These are phyloP conservation scores for Epiblema foenella DNA, from an alignment of 2,888 invertebrate genomes.

Conservation along the genomic window DNA sequence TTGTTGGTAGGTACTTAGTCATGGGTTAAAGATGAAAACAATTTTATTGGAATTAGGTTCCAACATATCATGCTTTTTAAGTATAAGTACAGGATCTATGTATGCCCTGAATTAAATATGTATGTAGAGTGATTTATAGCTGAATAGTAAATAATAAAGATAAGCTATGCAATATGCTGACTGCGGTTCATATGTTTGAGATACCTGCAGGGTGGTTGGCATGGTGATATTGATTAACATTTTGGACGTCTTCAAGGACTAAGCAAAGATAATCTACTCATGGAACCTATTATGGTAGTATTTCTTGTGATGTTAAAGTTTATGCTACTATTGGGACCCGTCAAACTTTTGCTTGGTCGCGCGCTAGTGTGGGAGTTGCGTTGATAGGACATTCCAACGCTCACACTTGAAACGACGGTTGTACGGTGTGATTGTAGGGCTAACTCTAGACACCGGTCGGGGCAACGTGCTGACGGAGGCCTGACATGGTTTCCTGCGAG, in stretches of 20 bases:
- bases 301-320: not conserved
- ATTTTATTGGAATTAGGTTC: too few relatives aligned
- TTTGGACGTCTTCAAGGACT: constrained; percentile 38
- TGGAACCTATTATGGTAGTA: not conserved
- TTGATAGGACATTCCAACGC: constrained; percentile 56
- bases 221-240: constrained; percentile 67
- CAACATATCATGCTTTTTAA: too few relatives aligned
- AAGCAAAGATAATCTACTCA: constrained; percentile 5
- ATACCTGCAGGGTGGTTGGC: constrained; percentile 53
- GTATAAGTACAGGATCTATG: too few relatives aligned
- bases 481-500: constrained; percentile 56
- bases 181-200: constrained; percentile 18
- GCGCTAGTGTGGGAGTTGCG: constrained; percentile 45
- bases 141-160: not conserved
- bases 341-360: constrained; percentile 23
- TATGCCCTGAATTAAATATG: not conserved
- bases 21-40: too few relatives aligned
- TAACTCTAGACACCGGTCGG: constrained; percentile 48
- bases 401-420: constrained; percentile 49
- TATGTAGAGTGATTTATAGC: not conserved
- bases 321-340: constrained; percentile 3
- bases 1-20: too few relatives aligned
- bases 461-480: constrained; percentile 48
- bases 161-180: not conserved
- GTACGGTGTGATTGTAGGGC: constrained; percentile 49